Conservation (phyloP, 2,797 vertebrate genomes). For the Scleropages formosus region DNA sequence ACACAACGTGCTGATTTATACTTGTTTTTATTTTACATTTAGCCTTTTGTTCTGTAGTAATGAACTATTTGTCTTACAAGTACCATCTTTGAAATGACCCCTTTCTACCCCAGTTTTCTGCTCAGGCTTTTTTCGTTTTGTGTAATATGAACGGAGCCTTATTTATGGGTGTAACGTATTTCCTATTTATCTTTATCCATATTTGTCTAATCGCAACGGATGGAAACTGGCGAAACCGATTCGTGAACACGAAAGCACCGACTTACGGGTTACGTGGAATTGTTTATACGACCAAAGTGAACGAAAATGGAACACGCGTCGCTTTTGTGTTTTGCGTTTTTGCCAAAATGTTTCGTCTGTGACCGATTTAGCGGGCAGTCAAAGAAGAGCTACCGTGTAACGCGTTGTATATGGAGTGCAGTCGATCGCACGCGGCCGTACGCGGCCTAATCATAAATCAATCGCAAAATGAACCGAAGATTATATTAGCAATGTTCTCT, state of each 20-base stretch:
- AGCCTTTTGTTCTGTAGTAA: constrained; percentile 25
- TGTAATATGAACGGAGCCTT: constrained; percentile 15
- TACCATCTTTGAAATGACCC: constrained; percentile 35
- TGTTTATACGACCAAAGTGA: constrained; percentile 56
- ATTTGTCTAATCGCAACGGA: constrained; percentile 37
- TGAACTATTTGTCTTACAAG: constrained; percentile 30
- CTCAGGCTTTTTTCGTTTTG: constrained; percentile 24
- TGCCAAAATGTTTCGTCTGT: constrained; percentile 24
- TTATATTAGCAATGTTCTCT: not conserved
- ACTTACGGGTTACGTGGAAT: constrained; percentile 38
- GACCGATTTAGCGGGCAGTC: constrained; percentile 11
- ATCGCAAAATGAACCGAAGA: constrained; percentile 26
- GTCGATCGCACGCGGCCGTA: constrained; percentile 19
- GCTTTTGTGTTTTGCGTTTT: constrained; percentile 25
- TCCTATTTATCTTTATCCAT: constrained; percentile 43
- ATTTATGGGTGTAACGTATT: constrained; percentile 29
- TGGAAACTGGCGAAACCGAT: constrained; percentile 43
- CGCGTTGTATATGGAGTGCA: constrained; percentile 6
- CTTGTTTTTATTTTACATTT: constrained; percentile 23
- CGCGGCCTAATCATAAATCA: constrained; percentile 34
- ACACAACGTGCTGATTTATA: constrained; percentile 7
- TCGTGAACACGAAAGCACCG: constrained; percentile 19
- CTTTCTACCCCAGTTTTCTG: constrained; percentile 20
- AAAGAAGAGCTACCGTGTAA: not conserved
- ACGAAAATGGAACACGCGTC: constrained; percentile 44